Conservation (phyloP, 1,140 invertebrate genomes). For the Bombus polaris region DNA sequence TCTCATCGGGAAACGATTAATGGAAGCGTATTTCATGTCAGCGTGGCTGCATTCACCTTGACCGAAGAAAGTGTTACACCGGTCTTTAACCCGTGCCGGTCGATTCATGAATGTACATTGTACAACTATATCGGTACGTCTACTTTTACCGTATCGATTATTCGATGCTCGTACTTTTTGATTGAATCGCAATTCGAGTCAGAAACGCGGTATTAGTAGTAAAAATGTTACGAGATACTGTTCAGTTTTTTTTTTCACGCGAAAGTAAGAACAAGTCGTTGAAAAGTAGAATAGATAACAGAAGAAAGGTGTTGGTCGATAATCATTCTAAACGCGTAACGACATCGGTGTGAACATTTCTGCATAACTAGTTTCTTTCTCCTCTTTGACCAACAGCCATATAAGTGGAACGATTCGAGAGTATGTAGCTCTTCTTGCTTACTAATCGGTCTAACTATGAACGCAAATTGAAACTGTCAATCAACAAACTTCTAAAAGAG, state of each 20-base stretch:
- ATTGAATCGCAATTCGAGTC: no score
- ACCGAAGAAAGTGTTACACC: constrained; percentile 59
- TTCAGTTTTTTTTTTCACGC: not conserved
- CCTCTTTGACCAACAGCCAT: not conserved
- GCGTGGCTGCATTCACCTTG: constrained; percentile 17
- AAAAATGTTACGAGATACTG: not conserved
- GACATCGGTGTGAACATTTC: not conserved
- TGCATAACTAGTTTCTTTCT: constrained; percentile 2
- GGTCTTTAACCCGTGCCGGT: not conserved
- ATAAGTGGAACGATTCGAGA: constrained; percentile 37
- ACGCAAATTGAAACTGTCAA: not conserved
- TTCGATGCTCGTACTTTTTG: not conserved
- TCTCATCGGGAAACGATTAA: not conserved
- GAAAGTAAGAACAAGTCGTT: not conserved
- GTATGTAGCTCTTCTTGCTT: not conserved
- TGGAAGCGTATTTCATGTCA: not conserved
- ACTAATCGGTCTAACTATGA: not conserved
- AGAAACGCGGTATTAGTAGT: no score
- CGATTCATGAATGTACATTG: not conserved
- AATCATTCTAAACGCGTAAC: not conserved
- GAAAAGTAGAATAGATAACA: not conserved
- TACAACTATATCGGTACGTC: not conserved
- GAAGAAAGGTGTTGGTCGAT: not conserved
- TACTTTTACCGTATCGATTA: not conserved
- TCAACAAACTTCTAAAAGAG: no score